Evolutionary conservation across 2,797 vertebrate genomes (phyloP).

Genomic region (Platalea minor): DNA sequence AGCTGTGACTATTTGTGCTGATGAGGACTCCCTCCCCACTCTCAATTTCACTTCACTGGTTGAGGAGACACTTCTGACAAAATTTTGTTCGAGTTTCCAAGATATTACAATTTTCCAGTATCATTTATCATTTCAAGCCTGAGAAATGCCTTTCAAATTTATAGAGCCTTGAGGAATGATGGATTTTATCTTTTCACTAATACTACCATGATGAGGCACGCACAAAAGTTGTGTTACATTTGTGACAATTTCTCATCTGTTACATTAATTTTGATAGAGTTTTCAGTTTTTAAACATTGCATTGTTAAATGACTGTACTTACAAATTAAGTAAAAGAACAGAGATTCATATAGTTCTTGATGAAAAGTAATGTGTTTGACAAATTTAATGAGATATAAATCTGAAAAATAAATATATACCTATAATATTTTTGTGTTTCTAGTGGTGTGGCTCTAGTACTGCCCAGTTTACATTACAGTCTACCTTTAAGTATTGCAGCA

Average conservation of each 20-base stretch:
- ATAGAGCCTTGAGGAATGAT: not conserved
- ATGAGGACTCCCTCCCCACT: not conserved
- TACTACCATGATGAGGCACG: accelerated
- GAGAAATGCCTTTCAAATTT: not conserved
- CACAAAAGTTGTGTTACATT: not conserved
- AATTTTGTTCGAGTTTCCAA: not conserved
- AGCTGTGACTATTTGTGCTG: not conserved
- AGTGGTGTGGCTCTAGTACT: not conserved
- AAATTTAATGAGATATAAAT: not conserved
- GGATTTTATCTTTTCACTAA: not conserved
- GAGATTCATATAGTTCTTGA: accelerated
- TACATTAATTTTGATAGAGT: not conserved
- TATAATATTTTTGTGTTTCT: not conserved
- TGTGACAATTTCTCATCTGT: not conserved
- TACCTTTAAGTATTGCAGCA: not conserved
- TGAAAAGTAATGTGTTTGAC: not conserved
- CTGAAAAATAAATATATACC: not conserved
- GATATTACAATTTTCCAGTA: not conserved
- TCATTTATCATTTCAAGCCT: not conserved
- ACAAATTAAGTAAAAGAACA: not conserved
- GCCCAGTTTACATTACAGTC: not conserved
- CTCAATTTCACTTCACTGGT: not conserved
- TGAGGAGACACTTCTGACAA: not conserved
- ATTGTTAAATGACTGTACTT: not conserved
- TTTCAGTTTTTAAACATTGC: not conserved